A percentile compares a stretch with the other conserved stretches of the same genome.
phyloP scores from a whole-genome alignment of 2,888 invertebrate species.

The Nephrotoma appendiculata region DNA sequence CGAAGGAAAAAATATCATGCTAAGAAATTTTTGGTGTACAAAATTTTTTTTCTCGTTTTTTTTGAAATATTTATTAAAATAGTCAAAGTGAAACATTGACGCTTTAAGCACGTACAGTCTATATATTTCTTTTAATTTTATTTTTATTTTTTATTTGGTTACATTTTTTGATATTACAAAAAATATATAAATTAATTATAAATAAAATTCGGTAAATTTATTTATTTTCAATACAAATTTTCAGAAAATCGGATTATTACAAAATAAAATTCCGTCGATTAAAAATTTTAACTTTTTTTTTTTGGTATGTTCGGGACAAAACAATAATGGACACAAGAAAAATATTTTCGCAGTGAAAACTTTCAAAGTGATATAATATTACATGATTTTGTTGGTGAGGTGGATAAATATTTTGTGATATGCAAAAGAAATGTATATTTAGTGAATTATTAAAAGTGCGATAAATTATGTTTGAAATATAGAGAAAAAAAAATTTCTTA shows the following conservation, averaged over 20 bases:
- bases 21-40: constrained; percentile 17
- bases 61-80: constrained; percentile 28
- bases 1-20: constrained; percentile 9
- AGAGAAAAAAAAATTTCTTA: neutral
- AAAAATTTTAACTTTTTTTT: neutral
- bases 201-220: neutral
- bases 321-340: neutral
- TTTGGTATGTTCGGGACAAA: neutral
- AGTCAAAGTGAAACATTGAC: constrained; percentile 36
- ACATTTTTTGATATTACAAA: neutral
- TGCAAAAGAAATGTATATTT: neutral
- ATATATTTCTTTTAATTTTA: constrained; percentile 2
- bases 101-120: constrained; percentile 32
- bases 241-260: neutral
- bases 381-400: neutral
- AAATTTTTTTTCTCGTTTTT: constrained; percentile 7
- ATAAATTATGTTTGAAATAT: neutral
- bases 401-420: neutral
- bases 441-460: neutral
- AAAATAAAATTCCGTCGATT: constrained; percentile 1
- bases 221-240: neutral
- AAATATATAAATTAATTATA: neutral
- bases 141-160: neutral
- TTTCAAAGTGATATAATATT: neutral
- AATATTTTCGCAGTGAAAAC: neutral